These are phyloP conservation scores for Phoxinus phoxinus DNA, from an alignment of 2,113 vertebrate genomes.

Conservation along the genomic window DNA sequence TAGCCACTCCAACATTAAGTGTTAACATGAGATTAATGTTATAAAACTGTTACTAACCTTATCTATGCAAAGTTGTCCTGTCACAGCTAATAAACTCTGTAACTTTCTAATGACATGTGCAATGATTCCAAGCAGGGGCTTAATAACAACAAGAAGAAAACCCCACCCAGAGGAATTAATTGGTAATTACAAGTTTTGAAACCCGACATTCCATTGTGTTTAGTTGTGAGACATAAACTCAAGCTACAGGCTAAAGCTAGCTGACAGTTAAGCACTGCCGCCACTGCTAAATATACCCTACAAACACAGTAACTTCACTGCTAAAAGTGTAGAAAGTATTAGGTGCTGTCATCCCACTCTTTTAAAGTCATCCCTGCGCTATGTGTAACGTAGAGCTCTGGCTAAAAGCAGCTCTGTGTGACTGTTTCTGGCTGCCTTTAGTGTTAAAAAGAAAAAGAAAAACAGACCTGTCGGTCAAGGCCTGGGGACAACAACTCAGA, in stretches of 20 bases:
- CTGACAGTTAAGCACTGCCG: constrained; percentile 22
- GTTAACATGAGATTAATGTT: background rate
- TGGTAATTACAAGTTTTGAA: background rate
- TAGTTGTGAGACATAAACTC: background rate
- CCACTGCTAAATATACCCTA: constrained; percentile 54
- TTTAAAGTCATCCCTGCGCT: constrained; percentile 34
- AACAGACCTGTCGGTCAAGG: constrained; percentile 29
- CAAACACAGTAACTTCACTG: constrained; percentile 47
- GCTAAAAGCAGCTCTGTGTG: constrained; percentile 43
- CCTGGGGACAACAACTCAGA: constrained; percentile 37
- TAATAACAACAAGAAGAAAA: background rate
- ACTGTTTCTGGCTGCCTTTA: constrained; percentile 29
- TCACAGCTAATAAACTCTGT: background rate
- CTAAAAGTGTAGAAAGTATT: constrained; percentile 55
- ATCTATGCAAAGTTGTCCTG: background rate
- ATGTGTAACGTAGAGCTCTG: constrained; percentile 25
- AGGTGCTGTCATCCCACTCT: constrained; percentile 49
- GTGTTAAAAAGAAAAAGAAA: constrained; percentile 2
- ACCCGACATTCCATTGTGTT: background rate
- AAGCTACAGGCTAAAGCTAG: constrained; percentile 27
- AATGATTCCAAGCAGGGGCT: background rate
- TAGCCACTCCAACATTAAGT: background rate
- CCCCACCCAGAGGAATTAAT: background rate
- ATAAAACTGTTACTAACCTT: background rate
- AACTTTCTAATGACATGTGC: background rate